These are phyloP conservation scores for Anadara kagoshimensis DNA, from an alignment of 1,140 invertebrate species.

Conservation along the genomic window DNA sequence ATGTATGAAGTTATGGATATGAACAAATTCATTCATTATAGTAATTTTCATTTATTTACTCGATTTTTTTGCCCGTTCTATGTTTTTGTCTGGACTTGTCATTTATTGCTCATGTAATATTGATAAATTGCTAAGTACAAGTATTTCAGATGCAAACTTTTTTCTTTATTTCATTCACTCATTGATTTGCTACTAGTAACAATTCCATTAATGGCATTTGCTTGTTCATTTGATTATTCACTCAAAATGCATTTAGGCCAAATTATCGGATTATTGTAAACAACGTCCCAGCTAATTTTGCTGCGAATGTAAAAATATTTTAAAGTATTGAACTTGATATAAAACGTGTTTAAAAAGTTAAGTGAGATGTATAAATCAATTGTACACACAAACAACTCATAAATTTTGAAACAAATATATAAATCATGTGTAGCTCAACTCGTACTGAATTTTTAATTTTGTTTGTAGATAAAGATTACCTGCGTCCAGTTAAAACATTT, in stretches of 20 bases:
- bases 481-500: slow-evolving; percentile 6
- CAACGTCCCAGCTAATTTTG: background rate
- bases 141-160: background rate
- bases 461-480: background rate
- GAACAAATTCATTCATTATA: too few species aligned
- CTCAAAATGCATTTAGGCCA: too few species aligned
- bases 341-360: background rate
- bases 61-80: background rate
- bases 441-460: background rate
- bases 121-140: background rate
- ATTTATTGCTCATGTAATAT: too few species aligned
- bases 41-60: background rate
- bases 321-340: background rate
- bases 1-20: slow-evolving; percentile 10
- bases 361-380: background rate
- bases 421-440: too few species aligned
- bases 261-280: too few species aligned
- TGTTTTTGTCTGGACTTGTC: too few species aligned
- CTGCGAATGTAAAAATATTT: background rate
- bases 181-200: background rate
- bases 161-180: background rate
- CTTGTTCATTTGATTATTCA: too few species aligned
- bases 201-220: too few species aligned
- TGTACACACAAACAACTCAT: background rate
- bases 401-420: background rate